A percentile compares a stretch with the other conserved stretches of the same genome.
These are phyloP conservation scores for Netelia inedita DNA, from an alignment of 2,888 invertebrate species.

Conservation along the genomic window DNA sequence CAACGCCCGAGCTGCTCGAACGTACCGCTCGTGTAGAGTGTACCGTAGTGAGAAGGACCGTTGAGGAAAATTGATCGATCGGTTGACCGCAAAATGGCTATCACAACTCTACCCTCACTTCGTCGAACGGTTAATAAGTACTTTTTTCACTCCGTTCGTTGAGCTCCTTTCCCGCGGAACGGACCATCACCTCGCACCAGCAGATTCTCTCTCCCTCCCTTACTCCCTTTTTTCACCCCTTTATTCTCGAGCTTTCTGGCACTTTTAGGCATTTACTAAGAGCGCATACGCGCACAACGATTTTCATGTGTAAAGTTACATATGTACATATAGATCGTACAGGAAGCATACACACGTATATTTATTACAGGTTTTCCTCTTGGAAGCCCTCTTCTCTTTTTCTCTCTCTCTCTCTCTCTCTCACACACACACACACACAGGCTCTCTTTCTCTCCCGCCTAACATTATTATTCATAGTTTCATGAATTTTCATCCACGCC, in stretches of 20 bases:
- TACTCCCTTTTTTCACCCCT: not conserved
- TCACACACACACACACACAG: not conserved
- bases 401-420: constrained; percentile 32
- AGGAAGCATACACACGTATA: not conserved
- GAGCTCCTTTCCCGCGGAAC: not conserved
- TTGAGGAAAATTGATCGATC: constrained; percentile 34
- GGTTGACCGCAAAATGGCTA: constrained; percentile 46
- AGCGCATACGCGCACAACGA: not conserved
- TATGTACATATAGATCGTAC: not conserved
- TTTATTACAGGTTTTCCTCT: not conserved
- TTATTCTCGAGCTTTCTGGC: not conserved
- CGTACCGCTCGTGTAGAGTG: not conserved
- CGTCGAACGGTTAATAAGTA: constrained; percentile 40
- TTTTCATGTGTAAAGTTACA: constrained; percentile 10
- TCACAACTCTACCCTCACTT: constrained; percentile 3
- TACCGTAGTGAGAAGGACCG: not conserved
- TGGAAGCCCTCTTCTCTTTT: not conserved
- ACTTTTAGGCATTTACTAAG: constrained; percentile 29
- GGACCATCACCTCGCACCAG: not conserved
- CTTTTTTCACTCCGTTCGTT: constrained; percentile 16
- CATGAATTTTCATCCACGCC: constrained; percentile 81
- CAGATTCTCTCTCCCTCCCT: not conserved
- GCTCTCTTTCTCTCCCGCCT: constrained; percentile 50
- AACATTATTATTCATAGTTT: constrained; percentile 82
- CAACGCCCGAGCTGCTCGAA: not conserved